phyloP scores from a whole-genome alignment of 2,888 invertebrate species.

The Orchestes rusci region DNA sequence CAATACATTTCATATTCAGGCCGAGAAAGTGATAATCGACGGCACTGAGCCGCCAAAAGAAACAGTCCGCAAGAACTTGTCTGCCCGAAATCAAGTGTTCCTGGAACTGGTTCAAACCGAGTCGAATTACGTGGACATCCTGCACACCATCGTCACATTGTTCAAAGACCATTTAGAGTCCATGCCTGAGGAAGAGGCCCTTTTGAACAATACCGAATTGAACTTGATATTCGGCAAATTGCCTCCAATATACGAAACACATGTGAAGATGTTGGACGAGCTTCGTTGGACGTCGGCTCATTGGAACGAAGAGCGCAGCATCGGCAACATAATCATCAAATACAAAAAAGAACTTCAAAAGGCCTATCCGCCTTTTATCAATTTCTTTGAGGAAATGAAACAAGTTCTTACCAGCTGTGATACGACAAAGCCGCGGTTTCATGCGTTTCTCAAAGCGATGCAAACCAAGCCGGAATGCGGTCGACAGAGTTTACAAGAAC shows the following conservation, averaged over 20 bases:
- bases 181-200: conserved; percentile 70
- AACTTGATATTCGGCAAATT: conserved; percentile 94
- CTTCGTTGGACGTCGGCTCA: conserved; percentile 43
- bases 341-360: conserved; percentile 83
- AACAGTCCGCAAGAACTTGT: conserved; percentile 60
- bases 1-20: too few species aligned
- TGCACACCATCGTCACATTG: conserved; percentile 87
- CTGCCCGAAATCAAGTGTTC: conserved; percentile 71
- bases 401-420: conserved; percentile 88
- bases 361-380: conserved; percentile 96
- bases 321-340: conserved; percentile 73
- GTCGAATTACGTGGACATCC: conserved; percentile 92
- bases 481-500: conserved; percentile 88
- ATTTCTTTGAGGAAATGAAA: conserved; percentile 96
- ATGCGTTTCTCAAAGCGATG: conserved; percentile 95
- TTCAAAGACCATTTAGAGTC: conserved; percentile 91
- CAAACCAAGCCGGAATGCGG: conserved; percentile 94
- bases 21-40: conserved; percentile 47
- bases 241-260: conserved; percentile 89
- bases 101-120: conserved; percentile 94
- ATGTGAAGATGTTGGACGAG: conserved; percentile 69
- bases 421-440: conserved; percentile 89
- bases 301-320: conserved; percentile 74
- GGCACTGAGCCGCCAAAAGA: conserved; percentile 46
- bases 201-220: conserved; percentile 84